Evolutionary conservation across 2,113 vertebrate species (phyloP).

Genomic region (Anhinga rufa): DNA sequence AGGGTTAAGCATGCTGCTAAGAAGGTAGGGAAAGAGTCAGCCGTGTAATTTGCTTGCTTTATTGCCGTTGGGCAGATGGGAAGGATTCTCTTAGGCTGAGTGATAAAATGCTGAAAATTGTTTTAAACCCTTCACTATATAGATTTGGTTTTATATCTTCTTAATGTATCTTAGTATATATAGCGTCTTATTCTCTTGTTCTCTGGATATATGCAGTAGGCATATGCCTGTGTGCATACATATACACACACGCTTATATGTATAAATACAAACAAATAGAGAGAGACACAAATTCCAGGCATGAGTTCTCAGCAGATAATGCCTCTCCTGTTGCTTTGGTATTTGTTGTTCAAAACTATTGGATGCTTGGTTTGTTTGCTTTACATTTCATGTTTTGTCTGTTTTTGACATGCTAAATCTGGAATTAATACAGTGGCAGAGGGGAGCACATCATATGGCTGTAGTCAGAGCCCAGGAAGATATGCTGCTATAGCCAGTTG

Average conservation of each 20-base stretch:
- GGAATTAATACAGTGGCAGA: background rate
- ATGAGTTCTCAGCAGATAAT: background rate
- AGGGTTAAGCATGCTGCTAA: background rate
- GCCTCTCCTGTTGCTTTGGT: background rate
- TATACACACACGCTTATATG: background rate
- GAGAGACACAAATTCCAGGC: background rate
- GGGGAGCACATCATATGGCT: background rate
- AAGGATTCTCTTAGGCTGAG: background rate
- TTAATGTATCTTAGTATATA: background rate
- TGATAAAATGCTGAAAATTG: background rate
- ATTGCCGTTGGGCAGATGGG: background rate
- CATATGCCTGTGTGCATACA: background rate
- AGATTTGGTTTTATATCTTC: background rate
- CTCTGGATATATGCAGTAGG: background rate
- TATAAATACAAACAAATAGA: background rate
- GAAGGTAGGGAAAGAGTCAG: background rate
- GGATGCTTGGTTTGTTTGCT: background rate
- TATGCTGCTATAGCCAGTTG: background rate
- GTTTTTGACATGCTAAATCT: background rate
- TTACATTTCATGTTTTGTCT: background rate
- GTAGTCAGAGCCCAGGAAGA: background rate
- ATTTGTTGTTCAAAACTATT: background rate
- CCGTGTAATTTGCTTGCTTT: background rate
- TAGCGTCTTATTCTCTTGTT: background rate
- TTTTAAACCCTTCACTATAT: background rate